A percentile compares a stretch with the other conserved stretches of the same genome.
Evolutionary conservation across 2,888 invertebrate genomes (phyloP).

Genomic region (Sminthurides aquaticus): DNA sequence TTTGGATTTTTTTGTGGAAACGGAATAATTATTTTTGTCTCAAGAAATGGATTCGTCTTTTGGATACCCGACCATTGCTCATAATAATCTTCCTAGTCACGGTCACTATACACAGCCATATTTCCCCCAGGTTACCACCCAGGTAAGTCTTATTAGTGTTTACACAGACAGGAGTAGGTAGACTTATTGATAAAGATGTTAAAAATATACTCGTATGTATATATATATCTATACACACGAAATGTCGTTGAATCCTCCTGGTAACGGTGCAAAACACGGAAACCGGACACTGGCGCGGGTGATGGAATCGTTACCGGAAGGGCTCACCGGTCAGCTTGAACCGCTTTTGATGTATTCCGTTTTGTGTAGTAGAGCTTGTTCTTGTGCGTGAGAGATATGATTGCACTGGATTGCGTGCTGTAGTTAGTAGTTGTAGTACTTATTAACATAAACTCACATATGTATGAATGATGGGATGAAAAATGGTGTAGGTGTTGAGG

Average conservation of each 20-base stretch:
- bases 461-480: background rate
- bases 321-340: background rate
- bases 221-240: no score
- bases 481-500: background rate
- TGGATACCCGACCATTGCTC: conserved; percentile 19
- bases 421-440: conserved; percentile 1
- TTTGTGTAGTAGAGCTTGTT: background rate
- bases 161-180: no score
- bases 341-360: background rate
- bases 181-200: no score
- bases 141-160: conserved; percentile 9
- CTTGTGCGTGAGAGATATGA: background rate
- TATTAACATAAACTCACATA: background rate
- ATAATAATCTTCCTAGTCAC: conserved; percentile 13
- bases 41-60: conserved; percentile 16
- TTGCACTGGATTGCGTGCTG: background rate
- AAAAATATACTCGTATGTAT: no score
- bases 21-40: background rate
- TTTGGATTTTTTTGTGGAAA: background rate
- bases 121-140: conserved; percentile 17
- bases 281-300: conserved; percentile 1
- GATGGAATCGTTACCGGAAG: background rate
- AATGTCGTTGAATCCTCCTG: background rate
- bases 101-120: conserved; percentile 22
- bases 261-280: background rate